Evolutionary conservation across 2,797 vertebrate species (phyloP).

Genomic region (Phalanger gymnotis): DNA sequence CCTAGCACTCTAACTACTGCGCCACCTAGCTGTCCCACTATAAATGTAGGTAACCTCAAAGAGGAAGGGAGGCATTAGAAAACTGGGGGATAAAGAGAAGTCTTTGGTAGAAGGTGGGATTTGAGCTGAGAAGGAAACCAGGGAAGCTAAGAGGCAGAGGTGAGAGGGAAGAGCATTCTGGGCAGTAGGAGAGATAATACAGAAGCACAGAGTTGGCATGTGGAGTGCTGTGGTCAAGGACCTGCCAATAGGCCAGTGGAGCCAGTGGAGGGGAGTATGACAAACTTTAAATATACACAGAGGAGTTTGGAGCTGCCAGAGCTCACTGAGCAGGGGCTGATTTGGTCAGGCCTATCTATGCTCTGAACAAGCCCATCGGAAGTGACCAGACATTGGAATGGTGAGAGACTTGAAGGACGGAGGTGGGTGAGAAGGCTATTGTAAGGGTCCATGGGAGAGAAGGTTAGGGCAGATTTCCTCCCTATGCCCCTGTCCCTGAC

Average conservation of each 20-base stretch:
- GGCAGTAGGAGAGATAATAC: not conserved
- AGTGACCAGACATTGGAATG: not conserved
- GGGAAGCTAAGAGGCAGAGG: not conserved
- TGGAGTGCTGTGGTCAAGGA: not conserved
- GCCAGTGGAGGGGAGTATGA: not conserved
- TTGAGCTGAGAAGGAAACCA: not conserved
- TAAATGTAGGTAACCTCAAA: not conserved
- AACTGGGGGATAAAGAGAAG: not conserved
- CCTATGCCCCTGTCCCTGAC: not conserved
- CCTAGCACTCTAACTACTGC: too few species aligned
- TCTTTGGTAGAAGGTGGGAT: not conserved
- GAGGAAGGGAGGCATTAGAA: not conserved
- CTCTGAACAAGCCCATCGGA: not conserved
- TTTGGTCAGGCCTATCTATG: not conserved
- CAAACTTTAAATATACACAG: not conserved
- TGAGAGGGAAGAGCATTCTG: not conserved
- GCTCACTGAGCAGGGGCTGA: too few species aligned
- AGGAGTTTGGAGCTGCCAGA: not conserved
- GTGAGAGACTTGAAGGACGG: too few species aligned
- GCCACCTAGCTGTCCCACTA: not conserved
- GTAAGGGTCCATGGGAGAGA: not conserved
- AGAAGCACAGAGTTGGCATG: not conserved
- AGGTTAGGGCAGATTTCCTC: not conserved
- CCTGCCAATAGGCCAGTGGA: too few species aligned
- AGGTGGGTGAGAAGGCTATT: not conserved